These are phyloP conservation scores for Otus sunia DNA, from an alignment of 2,113 vertebrate genomes.

Conservation along the genomic window DNA sequence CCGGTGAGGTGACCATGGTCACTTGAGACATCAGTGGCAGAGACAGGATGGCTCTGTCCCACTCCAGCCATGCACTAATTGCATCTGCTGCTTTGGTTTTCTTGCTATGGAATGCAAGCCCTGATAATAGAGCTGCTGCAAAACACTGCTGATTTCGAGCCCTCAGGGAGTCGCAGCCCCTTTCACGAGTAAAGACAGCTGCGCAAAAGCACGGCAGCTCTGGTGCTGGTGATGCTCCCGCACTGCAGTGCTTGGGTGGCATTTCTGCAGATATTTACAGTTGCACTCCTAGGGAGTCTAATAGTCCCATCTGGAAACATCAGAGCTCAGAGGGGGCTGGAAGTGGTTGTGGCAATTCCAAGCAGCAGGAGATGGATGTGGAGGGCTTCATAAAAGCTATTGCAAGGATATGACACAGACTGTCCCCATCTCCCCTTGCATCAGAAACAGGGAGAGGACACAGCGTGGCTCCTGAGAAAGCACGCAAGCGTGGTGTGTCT, in stretches of 20 bases:
- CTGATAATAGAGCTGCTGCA: background rate
- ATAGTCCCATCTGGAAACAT: slow-evolving; percentile 29
- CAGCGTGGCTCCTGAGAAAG: background rate
- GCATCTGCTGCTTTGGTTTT: background rate
- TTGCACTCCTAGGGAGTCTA: background rate
- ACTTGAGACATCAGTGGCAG: background rate
- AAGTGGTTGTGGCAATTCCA: background rate
- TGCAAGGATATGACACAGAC: background rate
- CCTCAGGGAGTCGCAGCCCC: background rate
- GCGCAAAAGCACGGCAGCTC: background rate
- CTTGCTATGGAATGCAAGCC: background rate
- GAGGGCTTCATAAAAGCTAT: background rate
- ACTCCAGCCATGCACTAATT: background rate
- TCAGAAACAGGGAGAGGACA: background rate
- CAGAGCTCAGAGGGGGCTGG: background rate
- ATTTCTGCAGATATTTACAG: background rate
- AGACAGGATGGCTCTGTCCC: background rate
- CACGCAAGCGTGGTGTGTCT: background rate
- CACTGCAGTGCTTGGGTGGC: background rate
- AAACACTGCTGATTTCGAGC: background rate
- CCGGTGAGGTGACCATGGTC: background rate
- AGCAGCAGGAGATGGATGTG: slow-evolving; percentile 1
- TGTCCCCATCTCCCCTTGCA: background rate
- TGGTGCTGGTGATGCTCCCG: background rate
- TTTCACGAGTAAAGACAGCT: background rate